Percentiles rank a stretch among this genome's conserved stretches.
Conservation (phyloP, 1,140 invertebrate genomes). For the Neuroterus valhalla region DNA sequence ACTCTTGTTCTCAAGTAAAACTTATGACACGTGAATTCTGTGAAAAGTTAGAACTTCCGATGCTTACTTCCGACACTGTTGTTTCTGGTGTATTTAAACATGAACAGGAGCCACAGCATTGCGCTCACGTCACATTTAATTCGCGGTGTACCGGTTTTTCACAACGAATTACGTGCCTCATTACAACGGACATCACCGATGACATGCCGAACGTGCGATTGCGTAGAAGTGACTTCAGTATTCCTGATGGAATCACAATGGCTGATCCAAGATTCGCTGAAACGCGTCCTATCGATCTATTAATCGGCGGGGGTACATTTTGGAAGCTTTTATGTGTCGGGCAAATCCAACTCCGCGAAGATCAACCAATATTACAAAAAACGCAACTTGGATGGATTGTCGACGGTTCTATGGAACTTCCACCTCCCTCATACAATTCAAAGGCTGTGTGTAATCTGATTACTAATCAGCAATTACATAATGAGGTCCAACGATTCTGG, state of each 20-base stretch:
- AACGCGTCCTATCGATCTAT: conserved; percentile 9
- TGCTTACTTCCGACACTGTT: background rate
- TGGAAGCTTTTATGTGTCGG: conserved; percentile 29
- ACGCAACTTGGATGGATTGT: conserved; percentile 30
- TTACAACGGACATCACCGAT: background rate
- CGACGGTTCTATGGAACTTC: background rate
- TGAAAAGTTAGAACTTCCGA: background rate
- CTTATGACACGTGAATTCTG: background rate
- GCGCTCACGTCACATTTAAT: background rate
- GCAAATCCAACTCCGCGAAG: conserved; percentile 18
- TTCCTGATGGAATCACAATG: conserved; percentile 27
- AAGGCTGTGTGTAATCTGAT: background rate
- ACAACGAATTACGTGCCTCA: background rate
- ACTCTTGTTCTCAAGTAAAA: background rate
- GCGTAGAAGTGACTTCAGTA: background rate
- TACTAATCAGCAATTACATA: background rate
- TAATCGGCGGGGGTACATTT: conserved; percentile 32
- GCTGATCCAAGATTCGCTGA: conserved; percentile 31
- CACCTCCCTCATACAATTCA: background rate
- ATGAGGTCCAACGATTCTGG: conserved; percentile 21
- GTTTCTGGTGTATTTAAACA: background rate
- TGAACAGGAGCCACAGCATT: background rate
- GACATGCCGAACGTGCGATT: background rate
- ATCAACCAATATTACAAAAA: conserved; percentile 1
- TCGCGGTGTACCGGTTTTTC: background rate